Evolutionary conservation across 2,113 vertebrate genomes (phyloP), one percentile per base, ranked within the genome.

Genomic region (Rhabdornis inornatus): DNA sequence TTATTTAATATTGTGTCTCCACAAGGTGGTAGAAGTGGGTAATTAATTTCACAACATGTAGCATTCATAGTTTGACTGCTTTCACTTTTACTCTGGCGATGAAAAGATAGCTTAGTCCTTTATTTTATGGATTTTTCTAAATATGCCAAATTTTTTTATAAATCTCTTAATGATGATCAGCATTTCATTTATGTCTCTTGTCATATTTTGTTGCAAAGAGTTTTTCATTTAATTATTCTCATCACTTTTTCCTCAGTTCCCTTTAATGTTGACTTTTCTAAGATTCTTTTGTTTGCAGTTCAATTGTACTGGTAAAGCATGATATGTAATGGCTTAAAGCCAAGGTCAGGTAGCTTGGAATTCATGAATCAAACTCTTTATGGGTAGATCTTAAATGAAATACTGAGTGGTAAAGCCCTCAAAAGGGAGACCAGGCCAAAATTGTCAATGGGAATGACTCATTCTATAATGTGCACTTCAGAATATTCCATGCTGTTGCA

Each of bases 11-110:
- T 50, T 42, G 20, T 95, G 52, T 57, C 28, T 95, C 94, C 96
- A 96, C 94, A 95, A 97, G 94, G 92, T 96, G 96, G 94, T 96
- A 92, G 94, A 96, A 97, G 91, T 72, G 95, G 84, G 77, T 95
- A 96, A 95, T 94, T 95, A 95, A 96, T 97, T 92, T 65, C 35
- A 30, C 50, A 78, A 56, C 44, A 59, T 53, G 55, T n/a, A 92
- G 50, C 31, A 31, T 60, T 86, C 33, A 19, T 71, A 35, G 33
- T 61, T 65, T 76, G 23, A 82, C 88, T 79, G 45, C 28, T 79
- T 93, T 92, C 11, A 22, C 68, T 68, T 92, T 87, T 80, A 64
- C 7, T 68, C 17, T 64, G 15, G 7, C 77, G 60, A 83, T 75
- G 61, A 84, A 91, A 68, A 84, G 9, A 39, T 40, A 56, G 10